Conservation (phyloP, 2,888 invertebrate species). For the Augochlorella aurata region DNA sequence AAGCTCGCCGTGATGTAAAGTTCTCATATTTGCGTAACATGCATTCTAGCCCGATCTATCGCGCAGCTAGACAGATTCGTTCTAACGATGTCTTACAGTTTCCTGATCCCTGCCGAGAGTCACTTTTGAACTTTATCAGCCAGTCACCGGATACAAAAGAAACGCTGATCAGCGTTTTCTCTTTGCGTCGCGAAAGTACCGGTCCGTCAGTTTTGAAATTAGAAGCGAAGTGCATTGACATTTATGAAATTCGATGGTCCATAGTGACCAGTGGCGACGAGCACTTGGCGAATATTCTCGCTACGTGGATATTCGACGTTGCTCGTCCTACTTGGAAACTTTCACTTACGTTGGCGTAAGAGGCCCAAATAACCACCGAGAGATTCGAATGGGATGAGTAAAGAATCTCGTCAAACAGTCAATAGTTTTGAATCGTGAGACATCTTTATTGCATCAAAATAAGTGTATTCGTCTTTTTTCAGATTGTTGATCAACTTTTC, state of each 20-base stretch:
- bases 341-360: slow-evolving; percentile 81
- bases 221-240: slow-evolving; percentile 30
- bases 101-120: slow-evolving; percentile 17
- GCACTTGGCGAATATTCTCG: slow-evolving; percentile 77
- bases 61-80: not conserved
- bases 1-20: slow-evolving; percentile 58
- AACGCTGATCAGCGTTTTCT: slow-evolving; percentile 22
- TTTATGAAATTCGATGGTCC: slow-evolving; percentile 57
- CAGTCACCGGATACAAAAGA: slow-evolving; percentile 6
- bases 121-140: slow-evolving; percentile 21
- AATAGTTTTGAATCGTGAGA: slow-evolving; percentile 20
- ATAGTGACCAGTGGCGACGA: slow-evolving; percentile 66
- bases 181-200: slow-evolving; percentile 11
- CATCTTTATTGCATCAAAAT: not conserved
- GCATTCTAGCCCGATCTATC: slow-evolving; percentile 38
- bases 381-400: slow-evolving; percentile 56
- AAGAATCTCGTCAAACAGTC: slow-evolving; percentile 44
- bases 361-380: slow-evolving; percentile 73
- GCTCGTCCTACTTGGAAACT: slow-evolving; percentile 81
- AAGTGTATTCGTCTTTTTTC: not conserved
- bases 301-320: slow-evolving; percentile 71
- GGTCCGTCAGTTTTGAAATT: slow-evolving; percentile 48
- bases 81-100: slow-evolving; percentile 20
- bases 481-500: not conserved
- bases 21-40: slow-evolving; percentile 63